phyloP scores from a whole-genome alignment of 2,113 vertebrate species.

The Emydura subglobosa region DNA sequence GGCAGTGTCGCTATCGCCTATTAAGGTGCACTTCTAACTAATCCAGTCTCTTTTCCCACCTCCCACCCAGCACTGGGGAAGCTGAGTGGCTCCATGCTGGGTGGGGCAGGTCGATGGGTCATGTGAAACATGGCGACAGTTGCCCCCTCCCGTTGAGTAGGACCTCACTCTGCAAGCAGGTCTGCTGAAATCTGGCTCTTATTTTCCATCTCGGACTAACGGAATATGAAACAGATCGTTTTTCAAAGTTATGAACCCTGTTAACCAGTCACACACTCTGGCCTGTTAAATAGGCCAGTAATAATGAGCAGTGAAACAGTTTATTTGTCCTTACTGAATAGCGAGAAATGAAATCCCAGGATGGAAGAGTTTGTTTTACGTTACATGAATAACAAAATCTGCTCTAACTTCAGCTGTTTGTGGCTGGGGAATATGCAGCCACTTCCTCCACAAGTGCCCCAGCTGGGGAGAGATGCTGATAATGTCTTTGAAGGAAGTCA shows the following conservation, averaged over 20 bases:
- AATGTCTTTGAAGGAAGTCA: neutral
- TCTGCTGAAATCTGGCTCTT: neutral
- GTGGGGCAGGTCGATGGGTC: neutral
- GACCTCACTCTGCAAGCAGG: neutral
- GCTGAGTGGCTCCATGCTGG: neutral
- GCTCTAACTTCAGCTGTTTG: neutral
- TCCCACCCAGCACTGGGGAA: neutral
- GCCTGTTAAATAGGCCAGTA: neutral
- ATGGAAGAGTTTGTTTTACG: neutral
- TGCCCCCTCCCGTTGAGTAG: fast-evolving
- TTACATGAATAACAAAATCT: slow-evolving; percentile 8
- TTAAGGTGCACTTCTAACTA: neutral
- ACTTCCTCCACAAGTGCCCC: neutral
- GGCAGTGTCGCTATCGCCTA: neutral
- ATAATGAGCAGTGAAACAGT: slow-evolving; percentile 23
- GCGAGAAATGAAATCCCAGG: slow-evolving; percentile 8
- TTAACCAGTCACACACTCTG: neutral
- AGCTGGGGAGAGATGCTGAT: neutral
- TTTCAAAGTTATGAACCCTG: slow-evolving; percentile 5
- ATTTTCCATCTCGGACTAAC: neutral
- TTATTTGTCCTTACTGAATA: slow-evolving; percentile 51
- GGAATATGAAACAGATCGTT: neutral
- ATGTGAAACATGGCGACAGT: fast-evolving
- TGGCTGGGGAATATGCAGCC: neutral
- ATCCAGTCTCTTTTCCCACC: neutral